Evolutionary conservation across 1,140 invertebrate species (phyloP).

Genomic region (Hormaphis cornu): DNA sequence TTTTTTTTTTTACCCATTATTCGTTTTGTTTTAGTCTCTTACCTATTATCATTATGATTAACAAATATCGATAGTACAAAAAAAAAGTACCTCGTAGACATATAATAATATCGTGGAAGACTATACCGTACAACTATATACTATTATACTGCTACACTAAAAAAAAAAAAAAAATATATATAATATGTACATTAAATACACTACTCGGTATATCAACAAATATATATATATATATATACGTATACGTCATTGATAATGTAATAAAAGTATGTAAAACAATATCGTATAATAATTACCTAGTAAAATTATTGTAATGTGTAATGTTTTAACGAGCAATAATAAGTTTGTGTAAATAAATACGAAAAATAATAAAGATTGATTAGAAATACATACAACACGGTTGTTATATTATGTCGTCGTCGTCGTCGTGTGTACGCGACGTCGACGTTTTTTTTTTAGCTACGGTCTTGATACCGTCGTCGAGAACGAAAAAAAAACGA

Average conservation of each 20-base stretch:
- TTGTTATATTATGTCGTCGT: not conserved
- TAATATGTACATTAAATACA: too few species aligned
- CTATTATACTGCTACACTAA: not conserved
- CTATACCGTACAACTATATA: conserved; percentile 13
- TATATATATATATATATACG: conserved; percentile 20
- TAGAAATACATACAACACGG: conserved; percentile 19
- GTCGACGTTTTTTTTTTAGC: too few species aligned
- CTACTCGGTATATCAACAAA: conserved; percentile 22
- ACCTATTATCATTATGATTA: too few species aligned
- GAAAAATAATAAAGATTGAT: conserved; percentile 31
- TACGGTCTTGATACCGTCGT: too few species aligned
- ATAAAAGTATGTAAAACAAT: conserved; percentile 24
- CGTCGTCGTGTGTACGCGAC: too few species aligned
- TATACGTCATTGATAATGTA: conserved; percentile 7
- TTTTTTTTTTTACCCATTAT: not conserved
- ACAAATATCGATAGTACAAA: conserved; percentile 33
- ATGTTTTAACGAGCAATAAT: conserved; percentile 31
- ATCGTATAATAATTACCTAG: conserved; percentile 20
- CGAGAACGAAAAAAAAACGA: too few species aligned
- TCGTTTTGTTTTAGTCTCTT: conserved; percentile 18
- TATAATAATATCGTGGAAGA: conserved; percentile 27
- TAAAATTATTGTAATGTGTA: conserved; percentile 21
- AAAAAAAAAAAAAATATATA: not conserved
- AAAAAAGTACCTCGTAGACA: conserved; percentile 28
- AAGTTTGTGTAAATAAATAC: conserved; percentile 28